Evolutionary conservation across 1,140 invertebrate genomes (phyloP), one percentile per base, ranked within the genome.

Genomic region (Leucophenga varia): DNA sequence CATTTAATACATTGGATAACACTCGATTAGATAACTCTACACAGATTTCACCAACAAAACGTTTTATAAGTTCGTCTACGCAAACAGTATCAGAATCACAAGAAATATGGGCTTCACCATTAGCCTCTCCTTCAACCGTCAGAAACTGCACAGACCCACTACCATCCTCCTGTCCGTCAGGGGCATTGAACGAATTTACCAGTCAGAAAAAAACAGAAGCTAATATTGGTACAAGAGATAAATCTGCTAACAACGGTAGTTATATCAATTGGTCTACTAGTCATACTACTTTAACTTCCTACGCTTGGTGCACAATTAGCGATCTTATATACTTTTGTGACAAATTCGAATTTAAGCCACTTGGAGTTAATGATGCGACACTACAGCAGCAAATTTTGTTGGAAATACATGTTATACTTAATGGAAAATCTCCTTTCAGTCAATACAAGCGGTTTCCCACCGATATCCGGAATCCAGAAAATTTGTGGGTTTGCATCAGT

Each of bases 281-380:
- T 13, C 69, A 72, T 45, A 50, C 46, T 6, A 57, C 60, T 1
- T 54, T 72, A 7, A 43, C 55, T 25, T 59, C 59, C 12, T 55
- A 57, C 50, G 43, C 69, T 5, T 72, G 69, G 69, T 64, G 67
- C 44, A 63, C 64, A 28, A 67, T 72, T 39, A 65, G 69, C 2
- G 69, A 72, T 40, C 49, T 72, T n/a, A 72, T 72, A 55, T 57
- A 56, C 17, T 72, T 72, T 38, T 72, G 69, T 37, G 69, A 72
- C 49, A 72, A 72, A 54, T 69, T 72, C 43, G 69, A 72, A 50
- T 72, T 70, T 44, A 65, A 59, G 31, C 55, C 69, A 0, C 21
- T 72, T 3, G 67, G 61, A 32, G 57, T 63, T 1, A 47, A 53
- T 1, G 69, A 69, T 21, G 47, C 58, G 8, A 56, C 43, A 47